These are phyloP conservation scores for Arge pagana DNA, from an alignment of 2,888 invertebrate species.

Conservation along the genomic window DNA sequence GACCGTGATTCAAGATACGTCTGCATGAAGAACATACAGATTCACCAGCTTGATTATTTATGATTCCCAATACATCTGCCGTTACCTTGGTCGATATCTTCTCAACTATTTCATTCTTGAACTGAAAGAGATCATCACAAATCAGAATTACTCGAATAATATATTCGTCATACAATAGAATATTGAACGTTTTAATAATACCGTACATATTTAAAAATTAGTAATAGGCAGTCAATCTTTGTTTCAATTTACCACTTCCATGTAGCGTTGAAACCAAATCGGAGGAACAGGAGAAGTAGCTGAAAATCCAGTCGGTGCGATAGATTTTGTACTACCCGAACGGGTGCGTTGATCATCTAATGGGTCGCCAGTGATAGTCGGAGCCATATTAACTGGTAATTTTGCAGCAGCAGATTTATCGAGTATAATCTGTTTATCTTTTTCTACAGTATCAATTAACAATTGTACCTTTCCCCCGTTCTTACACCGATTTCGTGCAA, in stretches of 20 bases:
- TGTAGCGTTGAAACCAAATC: slow-evolving; percentile 53
- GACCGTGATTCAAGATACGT: not conserved
- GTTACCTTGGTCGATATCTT: slow-evolving; percentile 36
- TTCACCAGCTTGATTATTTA: slow-evolving; percentile 20
- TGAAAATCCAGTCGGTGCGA: slow-evolving; percentile 6
- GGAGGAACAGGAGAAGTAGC: slow-evolving; percentile 38
- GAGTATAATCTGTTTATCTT: not conserved
- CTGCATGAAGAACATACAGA: slow-evolving; percentile 5
- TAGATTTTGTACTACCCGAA: slow-evolving; percentile 19
- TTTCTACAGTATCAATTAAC: slow-evolving; percentile 10
- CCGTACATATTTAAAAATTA: not conserved
- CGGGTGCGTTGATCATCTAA: slow-evolving; percentile 19
- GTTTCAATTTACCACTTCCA: slow-evolving; percentile 46
- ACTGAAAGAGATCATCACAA: slow-evolving; percentile 28
- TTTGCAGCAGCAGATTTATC: slow-evolving; percentile 5
- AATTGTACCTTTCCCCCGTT: slow-evolving; percentile 14
- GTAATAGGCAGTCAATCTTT: not conserved
- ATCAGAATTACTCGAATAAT: slow-evolving; percentile 1
- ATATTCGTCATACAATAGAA: not conserved
- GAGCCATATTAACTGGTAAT: slow-evolving; percentile 2
- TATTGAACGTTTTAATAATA: not conserved
- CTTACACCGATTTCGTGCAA: slow-evolving; percentile 13
- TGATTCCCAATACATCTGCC: slow-evolving; percentile 29
- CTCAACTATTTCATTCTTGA: slow-evolving; percentile 39
- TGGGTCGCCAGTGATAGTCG: slow-evolving; percentile 4